Percentiles rank a stretch among this genome's conserved stretches.
These are phyloP conservation scores for Phylloscopus whistleri DNA, from an alignment of 2,113 vertebrate species.

Conservation along the genomic window DNA sequence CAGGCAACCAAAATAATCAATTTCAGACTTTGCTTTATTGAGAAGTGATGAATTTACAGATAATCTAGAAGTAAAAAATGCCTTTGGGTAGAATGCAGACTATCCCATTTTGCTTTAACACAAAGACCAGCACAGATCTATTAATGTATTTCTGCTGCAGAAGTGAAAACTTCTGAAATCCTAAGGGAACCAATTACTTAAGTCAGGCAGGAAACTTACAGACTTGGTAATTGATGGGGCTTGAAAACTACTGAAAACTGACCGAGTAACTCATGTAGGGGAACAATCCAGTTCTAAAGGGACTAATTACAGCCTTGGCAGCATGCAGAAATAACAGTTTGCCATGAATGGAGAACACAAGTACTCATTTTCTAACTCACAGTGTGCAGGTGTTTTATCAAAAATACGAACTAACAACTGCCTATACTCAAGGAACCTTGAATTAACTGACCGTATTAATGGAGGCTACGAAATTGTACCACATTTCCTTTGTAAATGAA, in stretches of 20 bases:
- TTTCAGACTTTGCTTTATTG: neutral
- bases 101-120: neutral
- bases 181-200: slow-evolving; percentile 1
- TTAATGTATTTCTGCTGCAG: neutral
- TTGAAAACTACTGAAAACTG: neutral
- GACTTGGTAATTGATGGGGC: neutral
- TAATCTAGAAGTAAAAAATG: neutral
- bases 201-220: neutral
- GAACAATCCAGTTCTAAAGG: neutral
- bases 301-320: neutral
- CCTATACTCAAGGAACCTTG: neutral
- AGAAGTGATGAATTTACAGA: neutral
- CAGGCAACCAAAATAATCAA: neutral
- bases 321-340: neutral
- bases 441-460: neutral
- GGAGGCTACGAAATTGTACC: neutral
- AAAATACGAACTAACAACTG: neutral
- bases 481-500: neutral
- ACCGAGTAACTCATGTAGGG: neutral
- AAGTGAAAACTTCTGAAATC: neutral
- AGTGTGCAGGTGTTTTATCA: neutral
- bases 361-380: neutral
- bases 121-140: neutral
- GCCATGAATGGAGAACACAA: neutral
- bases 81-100: neutral